Percentiles rank a stretch among this genome's conserved stretches.
These are phyloP conservation scores for Alcis repandata DNA, from an alignment of 2,888 invertebrate genomes.

Conservation along the genomic window DNA sequence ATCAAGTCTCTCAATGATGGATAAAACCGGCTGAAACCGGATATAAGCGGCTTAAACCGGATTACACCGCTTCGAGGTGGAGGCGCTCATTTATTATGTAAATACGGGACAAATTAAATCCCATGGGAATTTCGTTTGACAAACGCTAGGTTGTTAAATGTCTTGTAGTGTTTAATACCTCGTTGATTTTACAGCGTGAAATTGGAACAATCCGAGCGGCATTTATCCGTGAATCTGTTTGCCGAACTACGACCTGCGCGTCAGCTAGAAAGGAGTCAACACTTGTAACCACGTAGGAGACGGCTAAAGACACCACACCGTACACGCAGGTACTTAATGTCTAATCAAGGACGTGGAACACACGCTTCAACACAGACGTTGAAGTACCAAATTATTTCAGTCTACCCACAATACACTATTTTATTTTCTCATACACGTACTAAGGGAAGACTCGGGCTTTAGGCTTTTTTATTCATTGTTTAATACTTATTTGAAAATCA, in stretches of 20 bases:
- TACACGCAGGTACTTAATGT: too few relatives aligned
- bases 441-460: too few relatives aligned
- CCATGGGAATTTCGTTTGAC: slow-evolving; percentile 83
- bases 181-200: slow-evolving; percentile 47
- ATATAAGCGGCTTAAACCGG: slow-evolving; percentile 74
- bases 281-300: too few relatives aligned
- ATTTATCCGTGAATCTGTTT: neutral
- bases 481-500: too few relatives aligned
- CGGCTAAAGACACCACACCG: too few relatives aligned
- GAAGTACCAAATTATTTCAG: too few relatives aligned
- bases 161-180: slow-evolving; percentile 58
- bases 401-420: too few relatives aligned
- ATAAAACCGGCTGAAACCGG: slow-evolving; percentile 72
- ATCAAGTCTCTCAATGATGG: slow-evolving; percentile 85
- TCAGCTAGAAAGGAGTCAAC: neutral
- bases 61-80: slow-evolving; percentile 73
- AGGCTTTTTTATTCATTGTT: too few relatives aligned
- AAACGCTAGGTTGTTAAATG: slow-evolving; percentile 71
- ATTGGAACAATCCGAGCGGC: neutral
- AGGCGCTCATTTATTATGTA: slow-evolving; percentile 86
- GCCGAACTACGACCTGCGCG: neutral
- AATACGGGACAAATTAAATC: slow-evolving; percentile 86
- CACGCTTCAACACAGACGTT: too few relatives aligned
- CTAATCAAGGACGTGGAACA: too few relatives aligned
- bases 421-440: too few relatives aligned